Evolutionary conservation across 2,113 vertebrate genomes (phyloP).

Genomic region (Podilymbus podiceps): DNA sequence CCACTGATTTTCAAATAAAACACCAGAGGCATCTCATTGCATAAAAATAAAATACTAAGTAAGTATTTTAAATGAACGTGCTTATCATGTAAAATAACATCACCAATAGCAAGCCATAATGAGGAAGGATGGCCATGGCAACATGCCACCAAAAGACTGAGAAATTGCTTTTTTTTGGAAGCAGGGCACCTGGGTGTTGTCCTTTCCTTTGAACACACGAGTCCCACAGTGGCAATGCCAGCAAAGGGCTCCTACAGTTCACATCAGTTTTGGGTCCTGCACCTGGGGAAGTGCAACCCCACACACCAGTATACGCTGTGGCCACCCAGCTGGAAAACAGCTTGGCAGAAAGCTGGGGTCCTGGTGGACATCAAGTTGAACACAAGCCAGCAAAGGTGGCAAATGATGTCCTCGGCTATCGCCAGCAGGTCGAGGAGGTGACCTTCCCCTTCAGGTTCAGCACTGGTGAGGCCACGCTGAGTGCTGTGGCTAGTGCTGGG

Average conservation of each 20-base stretch:
- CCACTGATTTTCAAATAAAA: neutral
- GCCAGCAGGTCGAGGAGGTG: neutral
- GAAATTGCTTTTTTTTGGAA: neutral
- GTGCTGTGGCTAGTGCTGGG: neutral
- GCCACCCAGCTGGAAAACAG: neutral
- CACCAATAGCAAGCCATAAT: neutral
- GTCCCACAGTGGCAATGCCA: neutral
- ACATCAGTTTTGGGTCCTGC: neutral
- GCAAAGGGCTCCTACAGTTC: neutral
- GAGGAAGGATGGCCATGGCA: neutral
- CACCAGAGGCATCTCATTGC: neutral
- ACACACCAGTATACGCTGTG: neutral
- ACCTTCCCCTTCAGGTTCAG: neutral
- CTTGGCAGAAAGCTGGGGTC: neutral
- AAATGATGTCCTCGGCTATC: fast-evolving
- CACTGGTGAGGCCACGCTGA: neutral
- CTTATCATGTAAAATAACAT: neutral
- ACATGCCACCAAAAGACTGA: neutral
- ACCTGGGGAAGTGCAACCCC: neutral
- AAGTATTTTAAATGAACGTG: neutral
- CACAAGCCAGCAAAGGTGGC: neutral
- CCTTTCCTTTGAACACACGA: neutral
- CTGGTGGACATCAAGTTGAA: neutral
- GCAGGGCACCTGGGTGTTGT: no score
- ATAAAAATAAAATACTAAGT: neutral